Evolutionary conservation across 2,797 vertebrate genomes (phyloP), one percentile per base, ranked within the genome.

Genomic region (Alectoris magna): DNA sequence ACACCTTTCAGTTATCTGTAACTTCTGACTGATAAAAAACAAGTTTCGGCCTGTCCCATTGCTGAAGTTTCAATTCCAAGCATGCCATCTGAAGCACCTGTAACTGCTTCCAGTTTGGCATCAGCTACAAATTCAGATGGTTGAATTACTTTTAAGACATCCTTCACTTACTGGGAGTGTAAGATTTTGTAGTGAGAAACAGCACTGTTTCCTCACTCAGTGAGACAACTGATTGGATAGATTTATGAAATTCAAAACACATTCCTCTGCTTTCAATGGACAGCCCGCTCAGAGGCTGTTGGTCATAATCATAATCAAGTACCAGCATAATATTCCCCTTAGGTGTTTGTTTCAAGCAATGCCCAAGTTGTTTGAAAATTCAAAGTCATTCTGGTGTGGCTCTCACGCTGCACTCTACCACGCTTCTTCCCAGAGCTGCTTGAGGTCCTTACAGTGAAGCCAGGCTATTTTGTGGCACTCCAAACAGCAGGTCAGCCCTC

Each of bases 341-440:
- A 73, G 34, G 31, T 56, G n/a, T 49, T 82, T 84, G 87, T 91
- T 87, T 73, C 44, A 88, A 95, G 51, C 15, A 89, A 79, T 23
- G 76, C 1, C 18, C 34, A 79, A 84, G 87, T 64, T 16, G 5
- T 34, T 51, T 41, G 51, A 53, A 23, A 17, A 55, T 31, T 44
- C 19, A 66, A 27, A 90, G 53, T 53, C 53, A 78, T 36, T 91
- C 19, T 49, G 56, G 75, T 72, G 27, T 23, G 2, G 69, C 6
- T 81, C 69, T 60, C 49, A 31, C 14, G 16, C 34, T 75, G 44
- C 56, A 77, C 26, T 4, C 49, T 31, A 62, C n/a, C 18, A 83
- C 15, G 53, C 31, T 46, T 71, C n/a, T 66, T 75, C 59, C 66
- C 41, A 74, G 31, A 83, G 80, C 38, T 4, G 1, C 68, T 3